Base-by-base conservation (phyloP, 2,797 vertebrate species). In the Tokudaia muenninki region DNA sequence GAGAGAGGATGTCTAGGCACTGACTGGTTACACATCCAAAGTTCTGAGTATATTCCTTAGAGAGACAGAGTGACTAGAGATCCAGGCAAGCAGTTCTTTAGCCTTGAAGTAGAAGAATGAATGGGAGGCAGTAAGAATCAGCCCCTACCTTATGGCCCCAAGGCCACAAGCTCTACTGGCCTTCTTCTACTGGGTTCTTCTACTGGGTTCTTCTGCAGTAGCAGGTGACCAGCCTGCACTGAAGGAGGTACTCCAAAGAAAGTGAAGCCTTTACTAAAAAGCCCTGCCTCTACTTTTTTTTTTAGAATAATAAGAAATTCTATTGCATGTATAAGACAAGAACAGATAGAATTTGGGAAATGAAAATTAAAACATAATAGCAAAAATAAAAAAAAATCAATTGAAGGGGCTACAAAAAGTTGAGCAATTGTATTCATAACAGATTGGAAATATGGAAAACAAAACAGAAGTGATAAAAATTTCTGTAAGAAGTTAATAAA, bases 271-370 rank as follows among this genome's bases (percentile, higher is more conserved):
- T 90, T 82, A 88, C 31, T 65, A 93, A 95, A 93, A 84, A 91
- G 14, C 24, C 7, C 74, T 86, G 17, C 11, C 44, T 87, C 92
- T 95, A 79, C 92, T 84, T 74, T 87, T 91, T 61, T 87, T 91
- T 87, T 87, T 94, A 93, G 24, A 78, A 93, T 78, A 86, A 91
- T 82, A 92, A 87, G 37, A 87, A 90, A 95, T 79, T 94, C 61
- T 72, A 94, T 47, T 92, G 19, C 4, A 90, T 74, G n/a, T 57
- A 75, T 72, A 63, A 95, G 78, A 93, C 17, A 89, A 94, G 79
- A 91, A 88, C 0, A 34, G 14, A 91, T 80, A 6, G 34, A 91
- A 93, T 90, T 82, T 79, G 31, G 67, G 47, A 50, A 90, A 79
- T 63, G 81, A 83, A 94, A 90, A 87, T 74, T 67, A 94, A 96